Base-by-base conservation (phyloP, 2,797 vertebrate genomes). In the Scolopax rusticola region DNA sequence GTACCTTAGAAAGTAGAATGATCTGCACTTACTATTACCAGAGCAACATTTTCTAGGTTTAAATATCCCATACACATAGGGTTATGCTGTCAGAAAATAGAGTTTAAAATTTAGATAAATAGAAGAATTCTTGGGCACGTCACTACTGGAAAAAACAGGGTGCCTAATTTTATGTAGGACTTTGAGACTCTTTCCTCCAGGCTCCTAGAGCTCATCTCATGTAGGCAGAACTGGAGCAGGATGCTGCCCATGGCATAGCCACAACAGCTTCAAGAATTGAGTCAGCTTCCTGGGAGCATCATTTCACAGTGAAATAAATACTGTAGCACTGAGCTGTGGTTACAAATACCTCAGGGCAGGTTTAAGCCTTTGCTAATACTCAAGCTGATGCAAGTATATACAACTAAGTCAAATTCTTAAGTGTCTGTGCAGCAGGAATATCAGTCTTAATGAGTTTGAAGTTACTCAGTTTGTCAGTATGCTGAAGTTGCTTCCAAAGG, bases 231-330 rank as follows among this genome's bases (percentile, higher is more conserved):
- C 33, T 8, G 11, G 40, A 84, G 67, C 83, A 76, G 67, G 23
- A 67, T 23, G 32, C 43, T 59, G 63, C 92, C 90, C 74, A 32
- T 24, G 51, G 69, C 25, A 6, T 8, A 69, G 83, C 83, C 88
- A 73, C 63, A 89, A 43, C 15, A 30, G 74, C 67, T 95, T 59
- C 59, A 82, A 70, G 63, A 96, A 92, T 70, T 43, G 63, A 95
- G 63, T 94, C 88, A 94, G 56, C 56, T 95, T 92, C 86, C 81
- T 84, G 51, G 33, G 74, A 91, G 67, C 86, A 92, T 51, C 33
- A 64, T 82, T 92, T 89, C 84, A 89, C 78, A 89, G 94, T 78
- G 84, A 82, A 84, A 88, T 75, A 80, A 94, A 92, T 67, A 67
- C 59, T 74, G 32, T 0, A 56, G 59, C 80, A 84, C 63, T 38